Conservation (phyloP, 2,797 vertebrate species). For the Sciaenops ocellatus region DNA sequence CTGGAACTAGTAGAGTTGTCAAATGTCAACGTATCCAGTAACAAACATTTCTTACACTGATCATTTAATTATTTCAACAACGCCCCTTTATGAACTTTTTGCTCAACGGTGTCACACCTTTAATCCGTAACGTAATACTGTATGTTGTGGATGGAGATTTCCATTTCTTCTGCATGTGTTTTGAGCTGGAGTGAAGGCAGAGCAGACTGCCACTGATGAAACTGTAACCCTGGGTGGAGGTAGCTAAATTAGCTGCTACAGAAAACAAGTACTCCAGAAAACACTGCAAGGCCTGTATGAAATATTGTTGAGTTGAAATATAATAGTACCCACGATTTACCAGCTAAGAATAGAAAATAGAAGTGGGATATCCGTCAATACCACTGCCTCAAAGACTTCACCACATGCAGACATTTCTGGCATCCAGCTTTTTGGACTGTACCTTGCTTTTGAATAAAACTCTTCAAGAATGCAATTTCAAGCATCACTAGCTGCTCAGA, state of each 20-base stretch:
- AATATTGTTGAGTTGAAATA: not conserved
- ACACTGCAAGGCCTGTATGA: not conserved
- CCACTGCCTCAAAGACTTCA: not conserved
- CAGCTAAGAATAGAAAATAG: slow-evolving; percentile 3
- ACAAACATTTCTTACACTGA: slow-evolving; percentile 16
- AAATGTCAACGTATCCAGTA: not conserved
- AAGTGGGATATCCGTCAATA: not conserved
- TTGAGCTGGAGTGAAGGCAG: slow-evolving; percentile 24
- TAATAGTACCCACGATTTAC: slow-evolving; percentile 12
- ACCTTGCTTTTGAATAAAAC: not conserved
- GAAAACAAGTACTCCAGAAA: not conserved
- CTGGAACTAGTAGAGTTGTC: slow-evolving; percentile 2
- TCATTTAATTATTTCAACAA: slow-evolving; percentile 14
- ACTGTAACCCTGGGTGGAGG: slow-evolving; percentile 32
- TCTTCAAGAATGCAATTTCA: not conserved
- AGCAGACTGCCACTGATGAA: slow-evolving; percentile 24
- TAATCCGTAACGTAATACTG: slow-evolving; percentile 10
- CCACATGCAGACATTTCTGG: slow-evolving; percentile 2
- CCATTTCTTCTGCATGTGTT: slow-evolving; percentile 16
- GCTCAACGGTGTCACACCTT: slow-evolving; percentile 6
- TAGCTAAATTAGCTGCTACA: slow-evolving; percentile 40
- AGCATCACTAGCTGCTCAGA: too few relatives aligned
- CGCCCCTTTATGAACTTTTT: slow-evolving; percentile 5
- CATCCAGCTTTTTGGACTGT: not conserved
- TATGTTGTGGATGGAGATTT: slow-evolving; percentile 5